Evolutionary conservation across 2,888 invertebrate genomes (phyloP).

Genomic region (Trachelus iudaicus): DNA sequence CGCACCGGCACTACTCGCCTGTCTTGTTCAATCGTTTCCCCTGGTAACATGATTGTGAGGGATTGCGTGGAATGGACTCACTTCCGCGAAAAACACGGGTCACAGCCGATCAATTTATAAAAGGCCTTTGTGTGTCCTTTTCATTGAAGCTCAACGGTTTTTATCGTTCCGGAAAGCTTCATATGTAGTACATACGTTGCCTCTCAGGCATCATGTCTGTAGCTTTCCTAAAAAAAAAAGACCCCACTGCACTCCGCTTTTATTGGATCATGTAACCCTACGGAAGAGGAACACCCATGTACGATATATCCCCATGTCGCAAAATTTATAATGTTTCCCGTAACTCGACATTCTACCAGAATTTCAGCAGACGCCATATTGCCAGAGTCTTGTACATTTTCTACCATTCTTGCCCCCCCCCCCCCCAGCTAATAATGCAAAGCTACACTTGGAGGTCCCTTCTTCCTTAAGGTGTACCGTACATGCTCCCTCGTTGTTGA

Average conservation of each 20-base stretch:
- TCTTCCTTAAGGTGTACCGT: background rate
- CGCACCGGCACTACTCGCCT: slow-evolving; percentile 37
- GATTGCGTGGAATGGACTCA: slow-evolving; percentile 40
- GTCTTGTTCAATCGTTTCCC: slow-evolving; percentile 44
- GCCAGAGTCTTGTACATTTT: background rate
- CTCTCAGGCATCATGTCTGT: background rate
- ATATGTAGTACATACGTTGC: background rate
- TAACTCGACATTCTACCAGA: background rate
- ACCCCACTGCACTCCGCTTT: background rate
- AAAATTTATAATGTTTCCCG: background rate
- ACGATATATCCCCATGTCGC: background rate
- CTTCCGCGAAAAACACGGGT: slow-evolving; percentile 23
- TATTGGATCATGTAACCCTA: background rate
- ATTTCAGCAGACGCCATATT: background rate
- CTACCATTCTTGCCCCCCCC: background rate
- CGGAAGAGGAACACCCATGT: background rate
- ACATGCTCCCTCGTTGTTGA: background rate
- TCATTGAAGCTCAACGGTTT: slow-evolving; percentile 9
- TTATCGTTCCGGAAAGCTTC: background rate
- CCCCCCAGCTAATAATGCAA: background rate
- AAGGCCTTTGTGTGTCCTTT: slow-evolving; percentile 21
- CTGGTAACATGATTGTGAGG: slow-evolving; percentile 42
- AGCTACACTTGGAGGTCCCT: background rate
- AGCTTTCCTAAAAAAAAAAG: background rate
- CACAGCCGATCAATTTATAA: slow-evolving; percentile 42